Conservation (phyloP, 2,888 invertebrate genomes). For the Thymelicus acteon region DNA sequence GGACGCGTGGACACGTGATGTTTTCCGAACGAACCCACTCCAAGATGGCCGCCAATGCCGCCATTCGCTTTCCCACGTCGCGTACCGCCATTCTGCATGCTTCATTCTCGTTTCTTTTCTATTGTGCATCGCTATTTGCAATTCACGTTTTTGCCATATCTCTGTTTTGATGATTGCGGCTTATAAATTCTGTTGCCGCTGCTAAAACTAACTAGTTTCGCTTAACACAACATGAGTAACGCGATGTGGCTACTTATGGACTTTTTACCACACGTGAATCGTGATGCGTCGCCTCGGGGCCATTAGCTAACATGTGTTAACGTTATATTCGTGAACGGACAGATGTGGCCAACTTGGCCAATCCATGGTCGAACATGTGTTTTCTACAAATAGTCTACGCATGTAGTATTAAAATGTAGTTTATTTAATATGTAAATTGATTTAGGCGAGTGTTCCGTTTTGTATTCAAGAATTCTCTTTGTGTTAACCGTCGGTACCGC, state of each 20-base stretch:
- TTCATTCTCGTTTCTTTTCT: conserved; percentile 72
- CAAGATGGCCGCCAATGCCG: conserved; percentile 78
- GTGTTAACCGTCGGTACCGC: conserved; percentile 45
- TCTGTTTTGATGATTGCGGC: conserved; percentile 50
- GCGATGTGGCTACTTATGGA: conserved; percentile 45
- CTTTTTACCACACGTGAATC: conserved; percentile 55
- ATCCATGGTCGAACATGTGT: conserved; percentile 55
- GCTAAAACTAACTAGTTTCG: conserved; percentile 34
- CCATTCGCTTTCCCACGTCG: conserved; percentile 84
- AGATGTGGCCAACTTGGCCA: conserved; percentile 60
- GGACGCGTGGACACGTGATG: conserved; percentile 78
- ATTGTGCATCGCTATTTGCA: conserved; percentile 65
- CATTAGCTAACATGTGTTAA: conserved; percentile 69
- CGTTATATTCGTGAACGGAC: conserved; percentile 58
- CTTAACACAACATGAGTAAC: background rate
- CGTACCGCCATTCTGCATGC: conserved; percentile 67
- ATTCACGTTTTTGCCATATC: conserved; percentile 60
- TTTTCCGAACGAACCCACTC: conserved; percentile 70
- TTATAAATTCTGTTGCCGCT: conserved; percentile 44
- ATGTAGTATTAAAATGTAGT: conserved; percentile 44
- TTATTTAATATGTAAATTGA: conserved; percentile 34
- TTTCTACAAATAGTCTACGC: conserved; percentile 47
- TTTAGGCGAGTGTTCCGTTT: conserved; percentile 46
- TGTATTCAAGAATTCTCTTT: conserved; percentile 41
- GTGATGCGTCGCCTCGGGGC: conserved; percentile 54